Evolutionary conservation across 2,888 invertebrate genomes (phyloP).

Genomic region (Allygus modestus): DNA sequence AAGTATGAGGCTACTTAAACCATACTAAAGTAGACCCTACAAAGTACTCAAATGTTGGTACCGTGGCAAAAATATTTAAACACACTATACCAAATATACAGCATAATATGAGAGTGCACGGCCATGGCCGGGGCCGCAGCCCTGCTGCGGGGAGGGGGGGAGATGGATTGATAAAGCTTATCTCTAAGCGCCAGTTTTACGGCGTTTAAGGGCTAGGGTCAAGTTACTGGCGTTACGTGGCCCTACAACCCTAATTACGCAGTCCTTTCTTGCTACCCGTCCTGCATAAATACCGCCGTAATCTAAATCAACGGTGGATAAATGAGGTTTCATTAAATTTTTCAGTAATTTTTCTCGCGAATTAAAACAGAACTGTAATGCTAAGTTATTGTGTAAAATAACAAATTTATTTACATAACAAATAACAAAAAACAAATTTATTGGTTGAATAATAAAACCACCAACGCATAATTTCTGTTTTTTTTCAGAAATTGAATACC

Average conservation of each 20-base stretch:
- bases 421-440: too few species aligned
- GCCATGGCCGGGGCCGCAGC: background rate
- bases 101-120: too few species aligned
- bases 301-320: slow-evolving; percentile 28
- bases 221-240: slow-evolving; percentile 50
- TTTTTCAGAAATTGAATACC: too few species aligned
- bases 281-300: slow-evolving; percentile 38
- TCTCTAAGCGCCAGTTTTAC: slow-evolving; percentile 54
- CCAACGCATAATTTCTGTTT: too few species aligned
- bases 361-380: background rate
- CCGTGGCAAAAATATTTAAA: too few species aligned
- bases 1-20: too few species aligned
- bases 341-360: background rate
- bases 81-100: too few species aligned
- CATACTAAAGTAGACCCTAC: too few species aligned
- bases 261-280: slow-evolving; percentile 14
- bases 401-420: too few species aligned
- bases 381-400: background rate
- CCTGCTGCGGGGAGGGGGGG: slow-evolving; percentile 7
- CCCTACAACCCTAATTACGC: slow-evolving; percentile 38
- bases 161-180: slow-evolving; percentile 55
- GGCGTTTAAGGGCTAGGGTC: slow-evolving; percentile 51
- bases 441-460: too few species aligned
- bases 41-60: too few species aligned
- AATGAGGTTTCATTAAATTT: background rate